Base-by-base conservation (phyloP, 2,113 vertebrate species). In the Monarcha castaneiventris region DNA sequence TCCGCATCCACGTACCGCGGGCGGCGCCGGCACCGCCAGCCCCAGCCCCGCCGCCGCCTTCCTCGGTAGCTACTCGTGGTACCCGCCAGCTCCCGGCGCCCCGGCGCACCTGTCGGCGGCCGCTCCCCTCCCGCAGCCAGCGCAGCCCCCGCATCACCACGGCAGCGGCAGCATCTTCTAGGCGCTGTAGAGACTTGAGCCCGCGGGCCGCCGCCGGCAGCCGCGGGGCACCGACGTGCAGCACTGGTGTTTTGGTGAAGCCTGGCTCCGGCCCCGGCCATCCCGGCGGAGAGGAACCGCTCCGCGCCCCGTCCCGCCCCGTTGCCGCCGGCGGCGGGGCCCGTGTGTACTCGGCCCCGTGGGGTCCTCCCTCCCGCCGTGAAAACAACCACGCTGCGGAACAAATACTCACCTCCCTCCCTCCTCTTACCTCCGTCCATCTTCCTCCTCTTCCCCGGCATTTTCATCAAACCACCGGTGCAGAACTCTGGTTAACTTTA, bases 51-150 rank as follows among this genome's bases (percentile, higher is more conserved):
- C 98, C 93, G 98, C 98, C 86, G 98, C 98, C 37, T 97, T 98
- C 78, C 98, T 97, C 97, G 98, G 99, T 37, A 99, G 98, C 98
- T 99, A 99, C 95, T 98, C 99, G 49, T 99, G 99, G 99, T 99
- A 99, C 90, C 98, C 99, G 85, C 98, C 98, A 73, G 97, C 98
- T 43, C 98, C 99, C 74, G 98, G 97, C 97, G 97, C 98, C 76
- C 85, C 98, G 9, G 94, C 98, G 49, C 99, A 99, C 96, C 97
- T 99, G 92, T 98, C 98, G 89, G 95, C 98, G 35, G 94, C 97
- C 11, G 96, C 83, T 58, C 98, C 35, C 68, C 97, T 99, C 58
- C 98, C 98, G 87, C 99, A 99, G 81, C 98, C 99, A 21, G 52
- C 96, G 26, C 98, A 97, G 85, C 90, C 97, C 2, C 98, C 98